Base-by-base conservation (phyloP, 1,140 invertebrate genomes). In the Penaeus indicus region DNA sequence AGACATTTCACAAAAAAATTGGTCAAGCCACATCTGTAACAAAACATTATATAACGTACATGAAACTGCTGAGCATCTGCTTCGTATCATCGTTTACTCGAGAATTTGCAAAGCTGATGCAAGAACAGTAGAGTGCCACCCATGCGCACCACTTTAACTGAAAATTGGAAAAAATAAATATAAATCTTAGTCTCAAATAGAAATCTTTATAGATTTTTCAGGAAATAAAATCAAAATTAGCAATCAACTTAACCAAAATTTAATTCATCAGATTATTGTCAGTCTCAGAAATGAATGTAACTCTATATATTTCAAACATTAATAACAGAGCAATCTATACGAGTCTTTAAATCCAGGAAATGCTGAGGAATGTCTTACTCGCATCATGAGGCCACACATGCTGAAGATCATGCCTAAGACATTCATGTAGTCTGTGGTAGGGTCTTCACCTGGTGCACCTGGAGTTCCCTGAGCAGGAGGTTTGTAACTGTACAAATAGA, bases 301-400 rank as follows among this genome's bases (percentile, higher is more conserved):
- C 0, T 75, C 25, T 75, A 21, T 32, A 75, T 11, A 75, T n/a
- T 27, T 75, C 25, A 75, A 8, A 22, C 3, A 75, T 10, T 18
- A n/a, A 25, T 75, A 75, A 10, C 2, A 8, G 1, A 54, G 16
- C 1, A 13, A 13, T 13, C 10, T 16, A 54, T 1, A 54, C 1
- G 11, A 54, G 11, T 42, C 38, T 42, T 13, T 0, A 13, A 54
- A 54, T 54, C 54, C 10, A 7, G 16, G 10, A 32, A 75, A 75
- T 32, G 18, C 60, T 1, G n/a, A 62, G 27, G 18, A 91, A 92
- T 92, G 93, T 86, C 90, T 69, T 77, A 96, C 95, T 92, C 98
- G 95, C 97, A 99, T 98, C 98, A 99, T 99, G 11, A 99, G 94
- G n/a, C 99, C 99, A 94, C 97, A 99, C 99, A 99, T 99, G 90